phyloP scores from a whole-genome alignment of 1,140 invertebrate genomes.

The Oedothorax gibbosus region DNA sequence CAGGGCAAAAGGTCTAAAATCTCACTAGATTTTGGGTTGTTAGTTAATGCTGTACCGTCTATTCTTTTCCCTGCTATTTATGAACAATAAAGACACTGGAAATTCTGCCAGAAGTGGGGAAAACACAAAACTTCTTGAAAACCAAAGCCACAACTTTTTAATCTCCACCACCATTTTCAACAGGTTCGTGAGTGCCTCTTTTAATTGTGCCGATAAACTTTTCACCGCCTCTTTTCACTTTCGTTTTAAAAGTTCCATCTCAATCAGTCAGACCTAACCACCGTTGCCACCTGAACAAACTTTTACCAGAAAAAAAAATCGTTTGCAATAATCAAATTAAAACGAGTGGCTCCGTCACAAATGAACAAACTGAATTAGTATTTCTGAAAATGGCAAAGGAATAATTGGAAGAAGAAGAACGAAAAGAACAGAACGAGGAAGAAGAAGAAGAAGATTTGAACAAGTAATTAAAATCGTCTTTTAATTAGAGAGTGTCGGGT shows the following conservation, averaged over 20 bases:
- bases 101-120: conserved; percentile 32
- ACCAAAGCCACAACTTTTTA: neutral
- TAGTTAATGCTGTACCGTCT: too few relatives aligned
- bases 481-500: conserved; percentile 55
- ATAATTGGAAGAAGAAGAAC: conserved; percentile 1
- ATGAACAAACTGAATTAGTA: conserved; percentile 57
- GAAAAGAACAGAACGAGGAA: neutral
- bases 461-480: conserved; percentile 58
- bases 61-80: too few relatives aligned
- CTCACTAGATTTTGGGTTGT: too few relatives aligned
- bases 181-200: conserved; percentile 26
- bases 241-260: conserved; percentile 1
- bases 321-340: conserved; percentile 56
- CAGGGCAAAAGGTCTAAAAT: neutral
- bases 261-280: neutral
- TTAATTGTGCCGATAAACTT: conserved; percentile 38
- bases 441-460: conserved; percentile 44
- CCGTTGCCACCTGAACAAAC: conserved; percentile 9
- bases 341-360: conserved; percentile 35
- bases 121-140: conserved; percentile 33
- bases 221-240: conserved; percentile 19
- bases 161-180: conserved; percentile 14
- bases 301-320: neutral
- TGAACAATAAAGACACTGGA: neutral
- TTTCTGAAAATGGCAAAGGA: neutral